Evolutionary conservation across 2,888 invertebrate species (phyloP), one percentile per base, ranked within the genome.

Genomic region (Theodoxus fluviatilis): DNA sequence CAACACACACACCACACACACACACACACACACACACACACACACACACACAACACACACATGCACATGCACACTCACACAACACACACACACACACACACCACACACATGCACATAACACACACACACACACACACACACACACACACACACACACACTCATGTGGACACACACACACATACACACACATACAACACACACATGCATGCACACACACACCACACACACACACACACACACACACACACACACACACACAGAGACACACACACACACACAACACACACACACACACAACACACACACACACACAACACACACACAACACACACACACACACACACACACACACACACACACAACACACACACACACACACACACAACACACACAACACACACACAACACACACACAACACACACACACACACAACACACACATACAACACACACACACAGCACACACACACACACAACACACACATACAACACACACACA

Each of bases 81-180:
- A n/a, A n/a, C n/a, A n/a, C n/a, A n/a, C n/a, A n/a, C n/a, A n/a
- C n/a, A n/a, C n/a, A n/a, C n/a, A n/a, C n/a, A n/a, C n/a, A n/a
- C n/a, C n/a, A n/a, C n/a, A n/a, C n/a, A n/a, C n/a, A n/a, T n/a
- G n/a, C n/a, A n/a, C n/a, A n/a, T n/a, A n/a, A n/a, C n/a, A n/a
- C n/a, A n/a, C n/a, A n/a, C n/a, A 64, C 31, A 47, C 12, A 31
- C 66, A 47, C 33, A 49, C 28, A 90, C 90, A 25, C 15, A 12
- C 57, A 57, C 43, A 69, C 33, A 38, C 37, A 40, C 43, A 65
- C 65, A 65, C 6, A 65, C 28, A 40, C 43, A 65, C n/a, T 25
- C 65, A 31, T 22, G 47, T 31, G 47, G 28, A 28, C 22, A 25
- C 40, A 28, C 47, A 65, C 47, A 65, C 47, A 47, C 65, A 65